Percentiles rank a stretch among this genome's conserved stretches.
Conservation (phyloP, 1,140 invertebrate species). For the Papilio dardanus region DNA sequence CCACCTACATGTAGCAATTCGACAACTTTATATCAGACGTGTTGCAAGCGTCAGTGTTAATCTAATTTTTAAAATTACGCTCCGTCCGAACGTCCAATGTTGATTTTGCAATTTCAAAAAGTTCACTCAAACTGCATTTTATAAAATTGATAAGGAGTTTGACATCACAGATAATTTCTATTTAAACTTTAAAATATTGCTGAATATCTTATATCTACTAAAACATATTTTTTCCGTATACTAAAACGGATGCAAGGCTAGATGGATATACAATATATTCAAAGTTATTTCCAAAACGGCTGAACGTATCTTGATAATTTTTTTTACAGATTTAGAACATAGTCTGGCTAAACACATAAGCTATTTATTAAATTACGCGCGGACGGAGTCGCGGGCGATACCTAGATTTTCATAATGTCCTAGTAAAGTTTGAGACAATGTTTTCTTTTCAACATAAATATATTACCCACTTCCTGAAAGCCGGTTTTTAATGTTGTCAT, state of each 20-base stretch:
- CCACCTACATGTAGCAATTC: neutral
- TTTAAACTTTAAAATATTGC: no score
- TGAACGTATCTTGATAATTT: no score
- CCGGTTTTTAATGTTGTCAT: slow-evolving; percentile 9
- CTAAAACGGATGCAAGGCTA: no score
- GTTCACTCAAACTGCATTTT: slow-evolving; percentile 1
- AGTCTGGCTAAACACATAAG: no score
- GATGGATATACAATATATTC: no score
- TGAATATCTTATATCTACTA: no score
- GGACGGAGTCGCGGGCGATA: no score
- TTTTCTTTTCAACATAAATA: neutral
- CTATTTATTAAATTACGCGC: no score
- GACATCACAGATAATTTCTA: neutral
- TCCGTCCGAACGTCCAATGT: neutral
- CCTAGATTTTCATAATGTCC: no score
- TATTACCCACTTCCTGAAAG: neutral
- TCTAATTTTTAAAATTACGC: slow-evolving; percentile 6
- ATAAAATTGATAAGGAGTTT: neutral
- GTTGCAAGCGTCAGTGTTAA: slow-evolving; percentile 10
- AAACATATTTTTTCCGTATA: no score
- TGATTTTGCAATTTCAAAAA: slow-evolving; percentile 15
- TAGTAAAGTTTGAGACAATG: neutral
- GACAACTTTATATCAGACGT: neutral
- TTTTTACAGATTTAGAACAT: no score
- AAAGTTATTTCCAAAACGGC: no score